These are phyloP conservation scores for Dinocampus coccinellae DNA, from an alignment of 2,888 invertebrate genomes.

Conservation along the genomic window DNA sequence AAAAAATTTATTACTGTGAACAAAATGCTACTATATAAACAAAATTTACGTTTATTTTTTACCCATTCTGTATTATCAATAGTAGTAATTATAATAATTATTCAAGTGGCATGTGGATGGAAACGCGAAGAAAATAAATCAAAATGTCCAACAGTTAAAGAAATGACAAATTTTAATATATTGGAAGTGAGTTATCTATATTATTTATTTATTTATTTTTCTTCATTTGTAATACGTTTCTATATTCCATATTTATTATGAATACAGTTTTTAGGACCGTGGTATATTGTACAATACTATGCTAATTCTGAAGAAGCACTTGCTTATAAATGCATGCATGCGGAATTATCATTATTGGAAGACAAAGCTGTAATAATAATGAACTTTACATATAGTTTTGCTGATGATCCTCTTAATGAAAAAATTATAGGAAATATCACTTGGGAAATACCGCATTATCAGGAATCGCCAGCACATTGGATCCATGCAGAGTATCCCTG, in stretches of 20 bases:
- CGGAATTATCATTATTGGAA: slow-evolving; percentile 75
- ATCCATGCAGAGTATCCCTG: slow-evolving; percentile 88
- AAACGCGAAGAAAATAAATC: slow-evolving; percentile 75
- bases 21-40: not conserved
- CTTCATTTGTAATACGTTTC: not conserved
- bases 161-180: slow-evolving; percentile 84
- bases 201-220: not conserved
- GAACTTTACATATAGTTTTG: slow-evolving; percentile 90
- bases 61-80: not conserved
- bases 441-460: slow-evolving; percentile 78
- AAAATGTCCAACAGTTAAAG: slow-evolving; percentile 83
- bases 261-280: slow-evolving; percentile 82
- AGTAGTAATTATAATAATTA: not conserved
- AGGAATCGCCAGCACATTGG: slow-evolving; percentile 84
- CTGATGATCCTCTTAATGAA: slow-evolving; percentile 86
- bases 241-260: slow-evolving; percentile 11
- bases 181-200: not conserved
- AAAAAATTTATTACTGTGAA: no score
- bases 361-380: slow-evolving; percentile 79
- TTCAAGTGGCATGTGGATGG: slow-evolving; percentile 46
- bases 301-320: slow-evolving; percentile 90
- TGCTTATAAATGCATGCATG: slow-evolving; percentile 88
- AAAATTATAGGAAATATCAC: slow-evolving; percentile 87
- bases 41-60: not conserved
- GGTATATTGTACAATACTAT: slow-evolving; percentile 91